These are phyloP conservation scores for Cassiopea xamachana DNA, from an alignment of 30 jellyfish, hydroid and myxozoan species.

Conservation along the genomic window DNA sequence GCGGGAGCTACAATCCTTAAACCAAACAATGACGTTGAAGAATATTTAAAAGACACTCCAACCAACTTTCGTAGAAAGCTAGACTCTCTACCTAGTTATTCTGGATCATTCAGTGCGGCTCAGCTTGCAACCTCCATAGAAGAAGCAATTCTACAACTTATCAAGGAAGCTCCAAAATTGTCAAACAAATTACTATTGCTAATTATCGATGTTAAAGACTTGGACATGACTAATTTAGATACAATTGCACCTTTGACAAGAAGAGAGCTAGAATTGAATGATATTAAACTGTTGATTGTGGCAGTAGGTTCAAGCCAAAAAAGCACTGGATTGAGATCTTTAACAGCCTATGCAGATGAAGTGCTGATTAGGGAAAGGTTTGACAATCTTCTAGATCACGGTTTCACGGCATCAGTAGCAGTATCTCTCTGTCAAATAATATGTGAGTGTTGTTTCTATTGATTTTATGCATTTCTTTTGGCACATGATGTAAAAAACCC, in stretches of 20 bases:
- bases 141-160: constrained; percentile 23
- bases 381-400: constrained; percentile 6
- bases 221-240: constrained; percentile 21
- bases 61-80: constrained; percentile 10
- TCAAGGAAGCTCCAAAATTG: constrained; percentile 6
- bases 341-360: constrained; percentile 46
- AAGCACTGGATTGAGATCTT: background rate
- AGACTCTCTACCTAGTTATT: background rate
- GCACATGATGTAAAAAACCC: too few relatives aligned
- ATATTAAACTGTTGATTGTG: constrained; percentile 19
- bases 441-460: background rate
- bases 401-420: constrained; percentile 11
- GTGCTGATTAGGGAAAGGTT: constrained; percentile 18
- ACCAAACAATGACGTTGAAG: background rate
- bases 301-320: constrained; percentile 16
- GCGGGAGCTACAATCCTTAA: constrained; percentile 45
- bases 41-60: background rate
- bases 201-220: constrained; percentile 15
- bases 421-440: constrained; percentile 31
- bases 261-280: constrained; percentile 30
- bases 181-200: constrained; percentile 12
- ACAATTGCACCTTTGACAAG: constrained; percentile 3
- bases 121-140: constrained; percentile 26
- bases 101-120: constrained; percentile 13
- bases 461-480: too few relatives aligned